These are phyloP conservation scores for Danionella cerebrum DNA, from an alignment of 2,113 vertebrate genomes.

Conservation along the genomic window DNA sequence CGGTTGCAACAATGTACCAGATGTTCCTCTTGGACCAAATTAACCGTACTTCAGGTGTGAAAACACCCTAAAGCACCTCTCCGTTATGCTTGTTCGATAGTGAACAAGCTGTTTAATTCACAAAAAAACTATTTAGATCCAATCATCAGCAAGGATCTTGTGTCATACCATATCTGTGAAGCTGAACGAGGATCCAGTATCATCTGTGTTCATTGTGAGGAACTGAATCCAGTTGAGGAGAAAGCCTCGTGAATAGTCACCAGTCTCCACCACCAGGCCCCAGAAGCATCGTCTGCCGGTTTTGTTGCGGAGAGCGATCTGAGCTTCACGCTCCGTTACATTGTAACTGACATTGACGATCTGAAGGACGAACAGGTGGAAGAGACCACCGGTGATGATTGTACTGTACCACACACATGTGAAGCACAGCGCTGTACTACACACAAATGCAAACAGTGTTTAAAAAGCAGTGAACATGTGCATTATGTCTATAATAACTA, in stretches of 20 bases:
- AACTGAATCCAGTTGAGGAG: slow-evolving; percentile 85
- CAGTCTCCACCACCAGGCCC: slow-evolving; percentile 82
- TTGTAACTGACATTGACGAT: slow-evolving; percentile 92
- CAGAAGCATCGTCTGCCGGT: slow-evolving; percentile 69
- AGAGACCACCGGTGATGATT: slow-evolving; percentile 79
- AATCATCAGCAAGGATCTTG: neutral
- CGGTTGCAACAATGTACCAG: too few relatives aligned
- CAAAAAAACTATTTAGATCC: neutral
- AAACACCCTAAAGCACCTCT: too few relatives aligned
- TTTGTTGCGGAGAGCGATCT: slow-evolving; percentile 77
- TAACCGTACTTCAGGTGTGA: too few relatives aligned
- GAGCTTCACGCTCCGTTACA: slow-evolving; percentile 87
- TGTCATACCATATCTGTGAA: slow-evolving; percentile 73
- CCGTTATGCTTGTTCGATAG: too few relatives aligned
- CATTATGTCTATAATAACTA: neutral
- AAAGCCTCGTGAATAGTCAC: slow-evolving; percentile 75
- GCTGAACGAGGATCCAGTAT: slow-evolving; percentile 33
- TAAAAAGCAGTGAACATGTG: neutral
- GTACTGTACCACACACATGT: slow-evolving; percentile 94
- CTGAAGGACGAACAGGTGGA: slow-evolving; percentile 85
- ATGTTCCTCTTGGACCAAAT: too few relatives aligned
- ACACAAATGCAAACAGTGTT: slow-evolving; percentile 8
- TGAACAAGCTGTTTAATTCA: too few relatives aligned
- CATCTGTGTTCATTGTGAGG: slow-evolving; percentile 60
- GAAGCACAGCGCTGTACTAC: slow-evolving; percentile 85